phyloP scores from a whole-genome alignment of 2,113 vertebrate species.

The Neodontobutis hainanensis region DNA sequence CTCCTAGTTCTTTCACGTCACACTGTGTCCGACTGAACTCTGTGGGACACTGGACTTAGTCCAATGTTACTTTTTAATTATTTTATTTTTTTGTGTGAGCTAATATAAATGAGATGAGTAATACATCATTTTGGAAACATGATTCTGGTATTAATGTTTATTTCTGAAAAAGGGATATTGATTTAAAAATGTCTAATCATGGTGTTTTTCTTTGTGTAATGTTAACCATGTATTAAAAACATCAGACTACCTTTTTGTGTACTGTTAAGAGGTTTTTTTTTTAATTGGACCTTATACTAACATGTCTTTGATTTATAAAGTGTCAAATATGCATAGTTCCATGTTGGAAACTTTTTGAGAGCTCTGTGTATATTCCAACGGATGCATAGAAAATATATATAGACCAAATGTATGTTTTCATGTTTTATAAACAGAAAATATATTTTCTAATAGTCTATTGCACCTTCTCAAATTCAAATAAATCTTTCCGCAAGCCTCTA shows the following conservation, averaged over 20 bases:
- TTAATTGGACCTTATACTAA: constrained; percentile 34
- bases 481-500: constrained; percentile 83
- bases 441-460: constrained; percentile 87
- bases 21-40: constrained; percentile 69
- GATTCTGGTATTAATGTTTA: constrained; percentile 97
- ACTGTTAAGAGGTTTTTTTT: constrained; percentile 69
- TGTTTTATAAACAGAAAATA: constrained; percentile 75
- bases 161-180: constrained; percentile 99
- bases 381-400: constrained; percentile 40
- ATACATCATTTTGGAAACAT: constrained; percentile 87
- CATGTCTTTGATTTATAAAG: constrained; percentile 60
- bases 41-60: constrained; percentile 67
- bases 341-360: constrained; percentile 17
- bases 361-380: constrained; percentile 48
- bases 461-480: constrained; percentile 93
- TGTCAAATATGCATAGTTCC: constrained; percentile 55
- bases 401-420: constrained; percentile 66
- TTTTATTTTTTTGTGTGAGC: constrained; percentile 92
- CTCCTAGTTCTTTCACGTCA: constrained; percentile 69
- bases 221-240: constrained; percentile 97
- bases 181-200: constrained; percentile 95
- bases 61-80: constrained; percentile 94
- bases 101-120: constrained; percentile 97
- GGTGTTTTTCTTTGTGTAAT: constrained; percentile 90
- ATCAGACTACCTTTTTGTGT: constrained; percentile 85